These are phyloP conservation scores for Plestiodon gilberti DNA, from an alignment of 2,113 vertebrate species.

Conservation along the genomic window DNA sequence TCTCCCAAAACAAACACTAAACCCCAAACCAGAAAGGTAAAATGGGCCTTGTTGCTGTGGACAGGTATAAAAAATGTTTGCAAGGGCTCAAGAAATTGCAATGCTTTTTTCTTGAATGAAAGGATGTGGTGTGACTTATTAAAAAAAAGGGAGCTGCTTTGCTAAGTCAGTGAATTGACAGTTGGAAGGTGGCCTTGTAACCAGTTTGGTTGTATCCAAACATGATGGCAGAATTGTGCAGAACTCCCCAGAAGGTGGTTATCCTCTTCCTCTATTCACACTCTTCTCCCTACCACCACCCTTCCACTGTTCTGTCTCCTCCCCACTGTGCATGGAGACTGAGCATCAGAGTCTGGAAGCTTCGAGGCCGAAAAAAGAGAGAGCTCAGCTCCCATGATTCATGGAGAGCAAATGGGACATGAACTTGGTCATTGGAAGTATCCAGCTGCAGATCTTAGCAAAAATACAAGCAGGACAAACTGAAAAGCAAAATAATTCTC, in stretches of 20 bases:
- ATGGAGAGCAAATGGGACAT: neutral
- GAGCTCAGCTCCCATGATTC: neutral
- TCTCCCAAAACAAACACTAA: conserved; percentile 54
- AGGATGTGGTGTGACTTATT: conserved; percentile 5
- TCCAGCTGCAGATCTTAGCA: too few species aligned
- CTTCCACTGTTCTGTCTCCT: neutral
- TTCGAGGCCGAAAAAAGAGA: neutral
- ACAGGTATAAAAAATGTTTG: conserved; percentile 20
- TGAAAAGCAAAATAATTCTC: too few species aligned
- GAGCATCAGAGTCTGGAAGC: neutral
- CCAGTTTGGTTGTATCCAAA: neutral
- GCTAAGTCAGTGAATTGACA: neutral
- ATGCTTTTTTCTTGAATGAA: conserved; percentile 40
- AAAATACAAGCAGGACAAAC: too few species aligned
- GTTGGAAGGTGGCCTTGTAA: neutral
- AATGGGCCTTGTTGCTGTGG: conserved; percentile 37
- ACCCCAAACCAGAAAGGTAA: conserved; percentile 48
- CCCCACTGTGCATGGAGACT: neutral
- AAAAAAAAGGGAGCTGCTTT: neutral
- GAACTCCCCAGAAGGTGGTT: neutral
- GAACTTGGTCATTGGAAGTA: too few species aligned
- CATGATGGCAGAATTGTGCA: neutral
- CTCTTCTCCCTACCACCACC: neutral
- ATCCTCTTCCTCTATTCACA: neutral
- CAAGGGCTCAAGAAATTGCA: neutral